Evolutionary conservation across 1,140 invertebrate species (phyloP).

Genomic region (Trachymyrmex septentrionalis): DNA sequence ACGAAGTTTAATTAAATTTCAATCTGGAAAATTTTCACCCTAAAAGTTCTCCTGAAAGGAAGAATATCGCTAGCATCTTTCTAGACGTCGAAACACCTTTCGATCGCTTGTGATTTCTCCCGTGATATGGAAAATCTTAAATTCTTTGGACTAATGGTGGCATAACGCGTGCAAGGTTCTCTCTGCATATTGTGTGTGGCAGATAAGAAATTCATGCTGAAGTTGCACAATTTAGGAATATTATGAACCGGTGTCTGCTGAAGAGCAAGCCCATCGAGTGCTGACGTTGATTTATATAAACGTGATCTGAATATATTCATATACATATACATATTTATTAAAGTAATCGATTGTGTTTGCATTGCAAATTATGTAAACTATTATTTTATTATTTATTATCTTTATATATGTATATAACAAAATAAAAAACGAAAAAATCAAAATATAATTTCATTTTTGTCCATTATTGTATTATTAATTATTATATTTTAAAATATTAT

Average conservation of each 20-base stretch:
- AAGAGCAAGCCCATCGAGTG: not conserved
- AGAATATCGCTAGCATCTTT: too few species aligned
- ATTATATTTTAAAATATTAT: not conserved
- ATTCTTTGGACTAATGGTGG: constrained; percentile 66
- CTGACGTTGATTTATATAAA: not conserved
- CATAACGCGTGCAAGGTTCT: constrained; percentile 45
- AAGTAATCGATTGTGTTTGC: not conserved
- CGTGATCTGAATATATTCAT: constrained; percentile 2
- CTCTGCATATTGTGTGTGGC: not conserved
- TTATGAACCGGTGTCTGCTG: constrained; percentile 60
- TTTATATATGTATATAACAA: not conserved
- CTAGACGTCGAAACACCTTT: not conserved
- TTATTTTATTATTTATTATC: not conserved
- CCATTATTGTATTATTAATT: not conserved
- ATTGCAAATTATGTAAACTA: constrained; percentile 6
- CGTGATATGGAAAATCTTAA: constrained; percentile 14
- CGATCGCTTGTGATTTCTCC: constrained; percentile 2
- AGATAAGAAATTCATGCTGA: constrained; percentile 17
- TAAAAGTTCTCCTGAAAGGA: not conserved
- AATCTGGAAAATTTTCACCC: not conserved
- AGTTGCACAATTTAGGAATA: constrained; percentile 29
- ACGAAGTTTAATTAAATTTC: constrained; percentile 21
- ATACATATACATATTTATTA: not conserved
- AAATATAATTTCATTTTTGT: not conserved
- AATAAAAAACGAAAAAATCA: not conserved